These are phyloP conservation scores for Pollimyrus isidori DNA, from an alignment of 2,113 vertebrate genomes.

Conservation along the genomic window DNA sequence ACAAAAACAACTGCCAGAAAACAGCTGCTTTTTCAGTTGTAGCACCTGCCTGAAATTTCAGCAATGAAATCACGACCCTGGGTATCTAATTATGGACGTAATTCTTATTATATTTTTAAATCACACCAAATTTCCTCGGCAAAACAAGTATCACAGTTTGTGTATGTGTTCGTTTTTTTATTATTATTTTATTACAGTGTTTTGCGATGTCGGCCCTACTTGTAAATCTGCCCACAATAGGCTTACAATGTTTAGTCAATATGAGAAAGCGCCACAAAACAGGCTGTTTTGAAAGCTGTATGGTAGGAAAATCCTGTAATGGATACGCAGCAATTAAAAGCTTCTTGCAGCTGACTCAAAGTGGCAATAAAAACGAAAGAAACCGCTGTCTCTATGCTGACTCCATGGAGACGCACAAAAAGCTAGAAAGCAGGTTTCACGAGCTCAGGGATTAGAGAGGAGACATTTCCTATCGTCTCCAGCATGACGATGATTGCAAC, in stretches of 20 bases:
- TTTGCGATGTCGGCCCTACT: not conserved
- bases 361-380: constrained; percentile 25
- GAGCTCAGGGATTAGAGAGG: constrained; percentile 24
- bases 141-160: not conserved
- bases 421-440: constrained; percentile 15
- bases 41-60: not conserved
- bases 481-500: not conserved
- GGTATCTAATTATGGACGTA: not conserved
- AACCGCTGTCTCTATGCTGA: constrained; percentile 37
- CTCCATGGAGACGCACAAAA: constrained; percentile 55
- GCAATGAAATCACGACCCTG: not conserved
- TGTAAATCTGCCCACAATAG: not conserved
- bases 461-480: not conserved
- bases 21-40: not conserved
- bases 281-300: not conserved
- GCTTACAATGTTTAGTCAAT: not conserved
- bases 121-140: not conserved
- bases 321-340: constrained; percentile 14
- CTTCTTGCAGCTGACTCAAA: not conserved
- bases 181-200: not conserved
- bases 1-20: not conserved
- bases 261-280: not conserved
- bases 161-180: not conserved
- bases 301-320: constrained; percentile 3
- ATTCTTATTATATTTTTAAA: not conserved